Evolutionary conservation across 2,888 invertebrate genomes (phyloP).

Genomic region (Troides helena): DNA sequence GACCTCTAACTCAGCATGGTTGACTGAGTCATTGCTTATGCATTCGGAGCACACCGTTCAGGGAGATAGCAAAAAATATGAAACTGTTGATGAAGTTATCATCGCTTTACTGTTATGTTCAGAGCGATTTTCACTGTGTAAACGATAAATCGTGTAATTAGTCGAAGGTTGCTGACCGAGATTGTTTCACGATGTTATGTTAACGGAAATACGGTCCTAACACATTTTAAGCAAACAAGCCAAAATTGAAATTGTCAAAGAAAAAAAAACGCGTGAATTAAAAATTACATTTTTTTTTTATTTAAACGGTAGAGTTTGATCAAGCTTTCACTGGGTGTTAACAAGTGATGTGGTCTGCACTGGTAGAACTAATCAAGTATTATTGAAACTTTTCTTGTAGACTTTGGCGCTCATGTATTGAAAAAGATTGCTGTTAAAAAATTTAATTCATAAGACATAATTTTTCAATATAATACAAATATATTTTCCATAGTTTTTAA

Average conservation of each 20-base stretch:
- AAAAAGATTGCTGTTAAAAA: no score
- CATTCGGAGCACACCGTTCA: conserved; percentile 72
- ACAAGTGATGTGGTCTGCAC: no score
- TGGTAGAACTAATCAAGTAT: no score
- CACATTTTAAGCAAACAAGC: conserved; percentile 4
- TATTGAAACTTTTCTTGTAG: no score
- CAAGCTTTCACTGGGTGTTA: no score
- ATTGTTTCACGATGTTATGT: conserved; percentile 41
- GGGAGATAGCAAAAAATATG: conserved; percentile 70
- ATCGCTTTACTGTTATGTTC: conserved; percentile 72
- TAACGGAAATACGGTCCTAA: conserved; percentile 9
- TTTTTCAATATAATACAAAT: not conserved
- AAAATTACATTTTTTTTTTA: not conserved
- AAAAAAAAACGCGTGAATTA: not conserved
- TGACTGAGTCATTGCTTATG: conserved; percentile 77
- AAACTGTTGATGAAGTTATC: conserved; percentile 73
- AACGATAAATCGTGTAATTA: conserved; percentile 74
- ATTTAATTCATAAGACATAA: no score
- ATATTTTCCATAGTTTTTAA: not conserved
- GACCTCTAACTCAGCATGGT: conserved; percentile 43
- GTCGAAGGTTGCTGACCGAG: conserved; percentile 74
- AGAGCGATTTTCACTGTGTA: conserved; percentile 60
- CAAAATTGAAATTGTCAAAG: not conserved
- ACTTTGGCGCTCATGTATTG: no score
- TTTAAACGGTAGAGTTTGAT: not conserved